phyloP scores from a whole-genome alignment of 2,888 invertebrate species.

The Pachliopta kotzebuea region DNA sequence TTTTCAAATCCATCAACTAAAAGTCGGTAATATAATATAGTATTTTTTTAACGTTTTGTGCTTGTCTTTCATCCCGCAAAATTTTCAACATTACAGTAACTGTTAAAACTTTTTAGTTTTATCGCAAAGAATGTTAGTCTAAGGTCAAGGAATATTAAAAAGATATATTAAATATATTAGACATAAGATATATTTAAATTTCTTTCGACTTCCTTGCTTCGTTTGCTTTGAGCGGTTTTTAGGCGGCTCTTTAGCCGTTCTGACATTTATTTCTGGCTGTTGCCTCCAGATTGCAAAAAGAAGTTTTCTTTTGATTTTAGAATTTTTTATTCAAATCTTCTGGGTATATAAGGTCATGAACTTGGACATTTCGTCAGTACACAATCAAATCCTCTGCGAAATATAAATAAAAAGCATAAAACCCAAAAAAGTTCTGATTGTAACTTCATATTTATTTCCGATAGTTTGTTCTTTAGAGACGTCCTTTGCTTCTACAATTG shows the following conservation, averaged over 20 bases:
- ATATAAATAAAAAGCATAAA: slow-evolving; percentile 18
- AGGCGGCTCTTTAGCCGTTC: slow-evolving; percentile 5
- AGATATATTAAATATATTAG: too few relatives aligned
- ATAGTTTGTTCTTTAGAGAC: not conserved
- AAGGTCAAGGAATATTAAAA: too few relatives aligned
- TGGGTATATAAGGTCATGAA: slow-evolving; percentile 15
- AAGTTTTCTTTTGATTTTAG: slow-evolving; percentile 13
- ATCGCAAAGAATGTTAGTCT: too few relatives aligned
- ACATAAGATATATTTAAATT: too few relatives aligned
- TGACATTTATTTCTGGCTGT: slow-evolving; percentile 17
- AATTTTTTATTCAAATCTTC: slow-evolving; percentile 2
- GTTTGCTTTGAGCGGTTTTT: slow-evolving; percentile 1
- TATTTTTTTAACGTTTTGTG: too few relatives aligned
- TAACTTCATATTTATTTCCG: not conserved
- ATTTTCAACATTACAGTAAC: too few relatives aligned
- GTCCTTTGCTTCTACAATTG: not conserved
- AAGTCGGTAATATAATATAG: too few relatives aligned
- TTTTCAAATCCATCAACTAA: not conserved
- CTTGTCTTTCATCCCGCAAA: too few relatives aligned
- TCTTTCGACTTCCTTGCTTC: too few relatives aligned
- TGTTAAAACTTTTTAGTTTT: too few relatives aligned
- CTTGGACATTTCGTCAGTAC: slow-evolving; percentile 5
- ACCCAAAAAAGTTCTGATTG: slow-evolving; percentile 15
- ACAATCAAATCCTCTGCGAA: slow-evolving; percentile 23
- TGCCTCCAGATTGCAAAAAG: not conserved